phyloP scores from a whole-genome alignment of 2,888 invertebrate species.

The Mylabris sibirica region DNA sequence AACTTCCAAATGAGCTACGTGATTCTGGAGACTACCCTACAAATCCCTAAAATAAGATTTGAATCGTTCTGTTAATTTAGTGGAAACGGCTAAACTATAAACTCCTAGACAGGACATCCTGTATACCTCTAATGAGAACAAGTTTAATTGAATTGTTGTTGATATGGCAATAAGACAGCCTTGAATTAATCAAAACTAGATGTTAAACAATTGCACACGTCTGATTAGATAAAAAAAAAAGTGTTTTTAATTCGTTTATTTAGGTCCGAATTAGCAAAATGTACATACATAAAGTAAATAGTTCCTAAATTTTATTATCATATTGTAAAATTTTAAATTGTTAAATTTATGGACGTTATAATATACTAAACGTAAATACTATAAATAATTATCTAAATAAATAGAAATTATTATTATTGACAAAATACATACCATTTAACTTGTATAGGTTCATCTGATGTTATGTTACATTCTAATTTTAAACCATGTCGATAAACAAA shows the following conservation, averaged over 20 bases:
- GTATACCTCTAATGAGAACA: background rate
- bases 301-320: background rate
- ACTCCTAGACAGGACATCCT: too few relatives aligned
- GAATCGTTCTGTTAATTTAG: too few relatives aligned
- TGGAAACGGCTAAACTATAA: too few relatives aligned
- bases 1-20: too few relatives aligned
- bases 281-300: too few relatives aligned
- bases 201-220: background rate
- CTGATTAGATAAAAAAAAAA: background rate
- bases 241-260: background rate
- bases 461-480: slow-evolving; percentile 46
- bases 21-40: too few relatives aligned
- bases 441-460: slow-evolving; percentile 36
- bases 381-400: background rate
- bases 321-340: background rate
- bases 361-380: background rate
- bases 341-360: background rate
- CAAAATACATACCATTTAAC: slow-evolving; percentile 44
- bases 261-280: background rate
- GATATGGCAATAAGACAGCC: background rate
- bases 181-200: background rate
- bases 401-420: background rate
- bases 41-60: too few relatives aligned
- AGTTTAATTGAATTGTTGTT: background rate
- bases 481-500: slow-evolving; percentile 40